phyloP scores from a whole-genome alignment of 2,888 invertebrate genomes.

The Eupithecia pulchellata region DNA sequence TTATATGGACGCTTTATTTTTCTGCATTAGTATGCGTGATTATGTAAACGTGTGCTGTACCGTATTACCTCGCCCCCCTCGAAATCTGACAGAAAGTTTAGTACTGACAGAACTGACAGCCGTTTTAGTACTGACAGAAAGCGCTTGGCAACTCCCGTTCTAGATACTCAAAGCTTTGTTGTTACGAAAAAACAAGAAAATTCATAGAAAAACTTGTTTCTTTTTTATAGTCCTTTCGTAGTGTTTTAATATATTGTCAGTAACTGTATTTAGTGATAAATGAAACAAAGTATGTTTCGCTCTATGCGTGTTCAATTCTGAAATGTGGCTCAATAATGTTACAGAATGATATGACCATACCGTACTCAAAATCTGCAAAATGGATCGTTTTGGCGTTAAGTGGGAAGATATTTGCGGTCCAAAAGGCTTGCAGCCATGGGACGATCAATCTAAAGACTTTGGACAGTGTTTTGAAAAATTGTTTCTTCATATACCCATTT shows the following conservation, averaged over 20 bases:
- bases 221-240: no score
- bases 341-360: conserved; percentile 4
- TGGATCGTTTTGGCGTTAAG: conserved; percentile 59
- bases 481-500: conserved; percentile 90
- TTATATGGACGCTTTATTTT: no score
- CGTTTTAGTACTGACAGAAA: no score
- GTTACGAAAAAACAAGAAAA: background rate
- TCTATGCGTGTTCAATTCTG: background rate
- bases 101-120: no score
- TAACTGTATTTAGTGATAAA: no score
- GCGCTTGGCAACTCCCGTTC: no score
- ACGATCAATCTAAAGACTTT: conserved; percentile 89
- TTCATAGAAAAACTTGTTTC: background rate
- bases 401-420: conserved; percentile 92
- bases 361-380: conserved; percentile 30
- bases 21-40: no score
- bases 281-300: background rate
- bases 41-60: no score
- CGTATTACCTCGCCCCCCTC: no score
- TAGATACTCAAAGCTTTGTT: no score
- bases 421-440: conserved; percentile 89
- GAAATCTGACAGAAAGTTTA: no score
- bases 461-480: conserved; percentile 94
- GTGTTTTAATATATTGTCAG: no score
- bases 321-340: background rate